Conservation (phyloP, 2,888 invertebrate genomes). For the Bombyx huttoni region DNA sequence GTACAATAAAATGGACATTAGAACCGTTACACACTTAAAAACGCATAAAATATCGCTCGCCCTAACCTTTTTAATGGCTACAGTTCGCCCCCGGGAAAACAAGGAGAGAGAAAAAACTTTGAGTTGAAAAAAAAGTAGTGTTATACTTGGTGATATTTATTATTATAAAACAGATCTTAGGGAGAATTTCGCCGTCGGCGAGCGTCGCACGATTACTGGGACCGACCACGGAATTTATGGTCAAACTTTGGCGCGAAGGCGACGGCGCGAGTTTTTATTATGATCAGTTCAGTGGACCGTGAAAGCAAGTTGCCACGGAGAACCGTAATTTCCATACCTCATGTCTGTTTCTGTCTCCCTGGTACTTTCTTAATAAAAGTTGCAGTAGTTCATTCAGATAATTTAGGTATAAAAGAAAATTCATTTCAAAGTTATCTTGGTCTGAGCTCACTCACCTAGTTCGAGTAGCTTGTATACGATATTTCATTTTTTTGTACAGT, state of each 20-base stretch:
- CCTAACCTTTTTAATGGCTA: conserved; percentile 66
- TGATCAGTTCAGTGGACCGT: conserved; percentile 73
- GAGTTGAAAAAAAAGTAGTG: conserved; percentile 59
- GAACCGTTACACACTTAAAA: conserved; percentile 65
- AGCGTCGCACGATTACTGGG: conserved; percentile 45
- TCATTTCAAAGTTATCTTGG: background rate
- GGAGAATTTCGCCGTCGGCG: conserved; percentile 51
- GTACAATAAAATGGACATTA: conserved; percentile 54
- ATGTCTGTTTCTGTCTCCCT: conserved; percentile 63
- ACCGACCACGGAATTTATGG: conserved; percentile 69
- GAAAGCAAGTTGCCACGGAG: conserved; percentile 69
- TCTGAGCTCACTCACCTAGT: no score
- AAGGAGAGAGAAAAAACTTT: conserved; percentile 50
- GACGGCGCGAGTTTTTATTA: conserved; percentile 73
- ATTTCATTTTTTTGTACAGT: no score
- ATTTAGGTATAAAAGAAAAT: background rate
- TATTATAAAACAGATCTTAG: conserved; percentile 50
- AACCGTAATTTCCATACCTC: conserved; percentile 68
- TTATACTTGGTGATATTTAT: conserved; percentile 51
- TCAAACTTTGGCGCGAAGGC: conserved; percentile 68
- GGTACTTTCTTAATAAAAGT: conserved; percentile 65
- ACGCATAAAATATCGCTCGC: conserved; percentile 63
- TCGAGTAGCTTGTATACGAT: no score
- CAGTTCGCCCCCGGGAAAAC: conserved; percentile 55
- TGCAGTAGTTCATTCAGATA: conserved; percentile 11